Evolutionary conservation across 2,797 vertebrate genomes (phyloP).

Genomic region (Cygnus olor): DNA sequence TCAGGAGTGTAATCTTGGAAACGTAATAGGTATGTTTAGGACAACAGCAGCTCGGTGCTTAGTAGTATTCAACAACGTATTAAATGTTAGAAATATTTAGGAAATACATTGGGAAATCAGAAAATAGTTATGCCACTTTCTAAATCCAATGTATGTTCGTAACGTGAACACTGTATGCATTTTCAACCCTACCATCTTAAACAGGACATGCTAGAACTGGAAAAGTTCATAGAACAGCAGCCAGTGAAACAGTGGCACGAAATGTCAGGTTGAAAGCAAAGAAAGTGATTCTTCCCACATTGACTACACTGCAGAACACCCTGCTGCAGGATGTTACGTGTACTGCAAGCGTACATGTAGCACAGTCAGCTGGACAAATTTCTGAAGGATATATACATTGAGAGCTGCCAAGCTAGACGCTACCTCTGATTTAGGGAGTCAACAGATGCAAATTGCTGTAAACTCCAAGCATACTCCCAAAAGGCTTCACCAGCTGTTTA

Average conservation of each 20-base stretch:
- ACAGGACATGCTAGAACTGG: not conserved
- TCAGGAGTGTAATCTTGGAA: not conserved
- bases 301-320: not conserved
- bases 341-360: not conserved
- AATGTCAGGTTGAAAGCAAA: not conserved
- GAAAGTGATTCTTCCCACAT: not conserved
- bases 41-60: not conserved
- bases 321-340: not conserved
- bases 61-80: not conserved
- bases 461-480: not conserved
- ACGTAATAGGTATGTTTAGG: not conserved
- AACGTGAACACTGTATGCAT: fast-evolving
- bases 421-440: not conserved
- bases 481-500: not conserved
- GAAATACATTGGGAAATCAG: not conserved
- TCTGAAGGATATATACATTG: not conserved
- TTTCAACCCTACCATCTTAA: not conserved
- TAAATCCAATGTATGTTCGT: not conserved
- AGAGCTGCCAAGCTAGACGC: not conserved
- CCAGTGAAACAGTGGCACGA: not conserved
- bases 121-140: not conserved
- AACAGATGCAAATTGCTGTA: not conserved
- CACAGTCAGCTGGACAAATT: not conserved
- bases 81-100: not conserved
- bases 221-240: not conserved